Conservation (phyloP, 2,113 vertebrate species). For the Strigops habroptila region DNA sequence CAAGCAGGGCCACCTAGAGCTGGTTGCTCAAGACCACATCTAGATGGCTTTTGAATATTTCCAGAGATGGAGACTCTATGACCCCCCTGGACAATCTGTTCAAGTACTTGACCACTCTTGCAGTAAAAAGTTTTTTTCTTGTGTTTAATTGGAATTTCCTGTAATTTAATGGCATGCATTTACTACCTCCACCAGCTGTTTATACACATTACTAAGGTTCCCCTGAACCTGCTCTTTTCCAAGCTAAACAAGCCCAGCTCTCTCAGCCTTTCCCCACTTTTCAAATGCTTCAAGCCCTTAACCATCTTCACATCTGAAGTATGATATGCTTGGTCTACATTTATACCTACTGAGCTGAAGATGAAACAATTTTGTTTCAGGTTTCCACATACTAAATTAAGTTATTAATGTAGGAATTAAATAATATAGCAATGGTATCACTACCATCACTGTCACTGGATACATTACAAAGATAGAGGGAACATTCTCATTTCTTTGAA, state of each 20-base stretch:
- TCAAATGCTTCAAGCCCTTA: not conserved
- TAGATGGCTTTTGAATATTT: not conserved
- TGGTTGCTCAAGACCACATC: not conserved
- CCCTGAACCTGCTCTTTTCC: not conserved
- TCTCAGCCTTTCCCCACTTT: not conserved
- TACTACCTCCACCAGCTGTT: not conserved
- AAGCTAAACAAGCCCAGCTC: not conserved
- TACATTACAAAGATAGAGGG: not conserved
- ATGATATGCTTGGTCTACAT: not conserved
- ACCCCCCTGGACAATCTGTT: not conserved
- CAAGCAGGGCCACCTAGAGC: not conserved
- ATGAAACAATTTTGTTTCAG: not conserved
- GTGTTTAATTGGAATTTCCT: not conserved
- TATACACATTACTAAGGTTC: not conserved
- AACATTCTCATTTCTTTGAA: not conserved
- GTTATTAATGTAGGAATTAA: not conserved
- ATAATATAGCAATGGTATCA: not conserved
- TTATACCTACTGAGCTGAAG: not conserved
- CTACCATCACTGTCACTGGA: not conserved
- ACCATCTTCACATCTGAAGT: not conserved
- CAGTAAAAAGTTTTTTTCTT: not conserved
- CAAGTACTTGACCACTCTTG: not conserved
- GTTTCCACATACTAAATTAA: not conserved
- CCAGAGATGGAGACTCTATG: not conserved
- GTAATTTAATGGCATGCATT: not conserved